Evolutionary conservation across 2,797 vertebrate genomes (phyloP), one percentile per base, ranked within the genome.

Genomic region (Myotis findleyi): DNA sequence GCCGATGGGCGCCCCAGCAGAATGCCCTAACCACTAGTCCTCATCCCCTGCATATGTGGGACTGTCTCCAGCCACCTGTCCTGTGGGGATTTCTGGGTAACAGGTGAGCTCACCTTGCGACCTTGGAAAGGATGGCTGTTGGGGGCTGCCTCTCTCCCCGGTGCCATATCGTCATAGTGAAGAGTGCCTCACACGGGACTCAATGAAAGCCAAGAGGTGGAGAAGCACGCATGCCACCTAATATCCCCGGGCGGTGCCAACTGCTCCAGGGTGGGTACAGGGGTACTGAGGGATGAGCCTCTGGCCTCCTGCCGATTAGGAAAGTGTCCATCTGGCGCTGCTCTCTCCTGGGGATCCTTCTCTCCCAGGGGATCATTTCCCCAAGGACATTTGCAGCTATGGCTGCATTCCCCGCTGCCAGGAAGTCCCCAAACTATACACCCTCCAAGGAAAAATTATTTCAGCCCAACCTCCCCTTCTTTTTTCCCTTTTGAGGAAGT

Each of bases 1-100:
- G 2, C 59, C 10, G 10, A 44, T 0, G 8, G 18, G n/a, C 1
- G 0, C 13, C 25, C 17, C 38, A 20, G 33, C 4, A 55, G 11
- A 30, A 68, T 21, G 17, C 57, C 49, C 25, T 57, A 23, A 85
- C n/a, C 23, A 14, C 62, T 57, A 7, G 1, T 4, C 73, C 53
- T n/a, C 55, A 36, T 8, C 25, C 33, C n/a, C 57, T n/a, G 10
- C 7, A 14, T 4, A 9, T 2, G 2, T 18, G 23, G 9, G 20
- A n/a, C 51, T 64, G 59, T 44, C 77, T 62, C 38, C 13, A 21
- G 49, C 53, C 36, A 71, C 77, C 38, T 86, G 27, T 72, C 82
- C 38, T 49, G 9, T 0, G 0, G 23, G 13, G 66, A 8, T 9
- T 83, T 82, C 79, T 38, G 36, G 20, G 13, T 66, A 68, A 81